phyloP scores from a whole-genome alignment of 2,113 vertebrate species.

The Osmerus mordax region DNA sequence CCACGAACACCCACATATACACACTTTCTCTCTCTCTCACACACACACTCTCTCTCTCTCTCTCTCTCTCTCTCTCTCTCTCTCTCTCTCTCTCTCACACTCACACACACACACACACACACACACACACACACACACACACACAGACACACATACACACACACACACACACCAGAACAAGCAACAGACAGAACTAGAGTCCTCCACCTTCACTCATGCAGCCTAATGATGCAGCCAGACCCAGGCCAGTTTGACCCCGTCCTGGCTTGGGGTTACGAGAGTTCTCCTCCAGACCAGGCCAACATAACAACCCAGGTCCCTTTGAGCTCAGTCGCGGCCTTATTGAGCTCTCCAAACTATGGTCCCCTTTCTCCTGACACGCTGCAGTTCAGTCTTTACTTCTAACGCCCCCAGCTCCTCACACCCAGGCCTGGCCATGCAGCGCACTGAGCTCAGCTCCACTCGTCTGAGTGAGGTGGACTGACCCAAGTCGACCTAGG shows the following conservation, averaged over 20 bases:
- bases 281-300: not conserved
- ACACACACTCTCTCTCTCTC: not conserved
- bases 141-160: not conserved
- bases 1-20: not conserved
- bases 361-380: not conserved
- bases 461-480: not conserved
- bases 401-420: constrained; percentile 8
- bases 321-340: not conserved
- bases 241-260: not conserved
- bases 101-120: too few species aligned
- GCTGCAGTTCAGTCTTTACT: not conserved
- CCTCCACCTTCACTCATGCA: not conserved
- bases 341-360: not conserved
- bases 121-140: too few species aligned
- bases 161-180: not conserved
- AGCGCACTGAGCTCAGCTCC: constrained; percentile 26
- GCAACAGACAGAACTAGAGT: not conserved
- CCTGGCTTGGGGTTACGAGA: not conserved
- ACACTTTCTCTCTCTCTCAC: not conserved
- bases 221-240: not conserved
- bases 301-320: constrained; percentile 15
- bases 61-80: not conserved
- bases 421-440: constrained; percentile 29
- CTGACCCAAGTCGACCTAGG: constrained; percentile 28
- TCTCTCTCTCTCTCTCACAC: not conserved